Evolutionary conservation across 2,888 invertebrate genomes (phyloP).

Genomic region (Andrena haemorrhoa): DNA sequence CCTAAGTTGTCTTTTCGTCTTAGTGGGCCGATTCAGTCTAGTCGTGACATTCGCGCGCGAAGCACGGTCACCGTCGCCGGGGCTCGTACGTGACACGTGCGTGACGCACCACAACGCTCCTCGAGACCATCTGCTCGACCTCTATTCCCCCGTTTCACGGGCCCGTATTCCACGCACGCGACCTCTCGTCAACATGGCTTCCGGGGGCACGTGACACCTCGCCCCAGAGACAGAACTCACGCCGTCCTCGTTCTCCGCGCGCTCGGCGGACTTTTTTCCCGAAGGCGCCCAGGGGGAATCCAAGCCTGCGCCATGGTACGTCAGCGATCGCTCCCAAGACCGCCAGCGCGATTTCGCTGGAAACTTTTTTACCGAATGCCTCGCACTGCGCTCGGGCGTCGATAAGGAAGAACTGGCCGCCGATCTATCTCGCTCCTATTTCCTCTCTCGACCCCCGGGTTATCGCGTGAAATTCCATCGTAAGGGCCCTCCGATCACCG

Average conservation of each 20-base stretch:
- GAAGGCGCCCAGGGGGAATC: background rate
- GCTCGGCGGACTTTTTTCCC: background rate
- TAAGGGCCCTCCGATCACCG: background rate
- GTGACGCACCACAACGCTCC: slow-evolving; percentile 1
- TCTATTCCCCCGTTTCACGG: background rate
- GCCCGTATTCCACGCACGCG: slow-evolving; percentile 17
- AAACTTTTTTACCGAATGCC: background rate
- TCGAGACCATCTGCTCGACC: background rate
- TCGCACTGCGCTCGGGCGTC: background rate
- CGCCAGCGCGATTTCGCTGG: too few relatives aligned
- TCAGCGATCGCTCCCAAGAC: background rate
- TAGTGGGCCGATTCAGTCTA: slow-evolving; percentile 46
- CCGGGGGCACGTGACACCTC: slow-evolving; percentile 15
- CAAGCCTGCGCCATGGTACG: slow-evolving; percentile 11
- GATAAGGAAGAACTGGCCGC: too few relatives aligned
- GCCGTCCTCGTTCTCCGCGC: background rate
- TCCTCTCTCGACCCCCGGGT: background rate
- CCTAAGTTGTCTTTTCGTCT: slow-evolving; percentile 14
- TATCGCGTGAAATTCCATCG: background rate
- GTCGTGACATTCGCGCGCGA: slow-evolving; percentile 44
- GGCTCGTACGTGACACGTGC: slow-evolving; percentile 34
- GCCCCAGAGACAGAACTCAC: background rate
- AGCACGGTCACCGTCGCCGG: background rate
- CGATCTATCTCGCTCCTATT: too few relatives aligned
- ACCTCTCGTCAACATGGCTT: slow-evolving; percentile 19